phyloP scores from a whole-genome alignment of 2,113 vertebrate species.

The Gymnogyps californianus region DNA sequence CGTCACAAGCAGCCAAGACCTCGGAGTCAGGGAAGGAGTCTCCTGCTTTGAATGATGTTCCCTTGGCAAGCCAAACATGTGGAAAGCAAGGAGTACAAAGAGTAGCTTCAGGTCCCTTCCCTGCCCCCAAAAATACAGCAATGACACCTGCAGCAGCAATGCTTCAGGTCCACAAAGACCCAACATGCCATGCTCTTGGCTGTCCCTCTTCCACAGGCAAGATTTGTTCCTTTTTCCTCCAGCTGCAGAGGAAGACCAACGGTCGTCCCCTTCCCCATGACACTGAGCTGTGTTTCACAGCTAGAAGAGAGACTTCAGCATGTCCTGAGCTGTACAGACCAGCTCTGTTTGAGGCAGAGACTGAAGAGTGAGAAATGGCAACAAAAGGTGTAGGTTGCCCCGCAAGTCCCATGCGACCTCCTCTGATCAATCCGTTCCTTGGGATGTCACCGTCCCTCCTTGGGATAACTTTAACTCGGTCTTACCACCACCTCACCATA shows the following conservation, averaged over 20 bases:
- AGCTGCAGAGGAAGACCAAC: not conserved
- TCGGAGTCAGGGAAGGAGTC: not conserved
- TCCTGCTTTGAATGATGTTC: not conserved
- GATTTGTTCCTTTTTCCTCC: not conserved
- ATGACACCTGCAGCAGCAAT: not conserved
- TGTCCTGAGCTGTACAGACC: not conserved
- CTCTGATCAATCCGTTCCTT: not conserved
- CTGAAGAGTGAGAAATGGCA: rapidly evolving
- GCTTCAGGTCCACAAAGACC: not conserved
- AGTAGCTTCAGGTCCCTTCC: not conserved
- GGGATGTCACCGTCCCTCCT: not conserved
- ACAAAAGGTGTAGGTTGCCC: not conserved
- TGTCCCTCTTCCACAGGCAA: not conserved
- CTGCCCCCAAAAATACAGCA: not conserved
- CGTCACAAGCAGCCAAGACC: rapidly evolving
- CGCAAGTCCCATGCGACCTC: rapidly evolving
- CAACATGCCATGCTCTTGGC: not conserved
- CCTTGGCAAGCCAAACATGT: not conserved
- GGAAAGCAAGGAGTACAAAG: not conserved
- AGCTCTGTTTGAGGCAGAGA: not conserved
- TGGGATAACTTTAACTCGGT: not conserved
- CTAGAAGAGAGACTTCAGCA: not conserved
- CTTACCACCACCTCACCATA: not conserved
- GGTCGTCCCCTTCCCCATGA: not conserved
- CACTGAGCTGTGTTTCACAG: not conserved